Base-by-base conservation (phyloP, 2,113 vertebrate genomes). In the Corythaixoides concolor region DNA sequence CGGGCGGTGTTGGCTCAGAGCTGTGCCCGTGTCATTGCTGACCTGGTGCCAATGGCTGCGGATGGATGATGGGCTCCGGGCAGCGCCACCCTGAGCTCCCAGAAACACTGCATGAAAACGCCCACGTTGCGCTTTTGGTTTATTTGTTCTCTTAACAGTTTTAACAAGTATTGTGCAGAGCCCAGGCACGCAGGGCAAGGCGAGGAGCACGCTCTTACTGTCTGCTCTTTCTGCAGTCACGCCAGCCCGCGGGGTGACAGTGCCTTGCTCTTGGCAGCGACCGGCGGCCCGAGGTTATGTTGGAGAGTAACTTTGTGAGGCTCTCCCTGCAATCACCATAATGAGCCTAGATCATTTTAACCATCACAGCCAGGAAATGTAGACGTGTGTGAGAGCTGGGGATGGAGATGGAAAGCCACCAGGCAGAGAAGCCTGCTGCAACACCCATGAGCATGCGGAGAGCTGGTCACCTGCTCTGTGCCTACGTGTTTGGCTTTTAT, bases 1-100 rank as follows among this genome's bases (percentile, higher is more conserved):
- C 12, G 60, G 15, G 33, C 37, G 35, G 3, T 3, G 20, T 7
- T 2, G 49, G 15, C 0, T 20, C 13, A 2, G 73, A 0, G 4
- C 0, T 45, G n/a, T 20, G 18, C 55, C 62, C 30, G 47, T 15
- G 35, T 11, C 32, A 2, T 8, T 7, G 30, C 58, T 27, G 8
- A 7, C 47, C 21, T 13, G 0, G 10, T 7, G 52, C n/a, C 12
- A 8, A 12, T 0, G 20, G 26, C 55, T 55, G 56, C 5, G 15
- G 43, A 18, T 8, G 27, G 35, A 26, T 8, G 39, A 8, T 5
- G 32, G 70, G 30, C 62, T 45, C 47, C 28, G n/a, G 30, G 70
- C 17, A 35, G 50, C 55, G 13, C 8, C 7, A 9, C 67, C 67
- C 8, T 4, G 8, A 30, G 4, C 84, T 52, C 30, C 58, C 9